Evolutionary conservation across 2,113 vertebrate genomes (phyloP).

Genomic region (Micromys minutus): DNA sequence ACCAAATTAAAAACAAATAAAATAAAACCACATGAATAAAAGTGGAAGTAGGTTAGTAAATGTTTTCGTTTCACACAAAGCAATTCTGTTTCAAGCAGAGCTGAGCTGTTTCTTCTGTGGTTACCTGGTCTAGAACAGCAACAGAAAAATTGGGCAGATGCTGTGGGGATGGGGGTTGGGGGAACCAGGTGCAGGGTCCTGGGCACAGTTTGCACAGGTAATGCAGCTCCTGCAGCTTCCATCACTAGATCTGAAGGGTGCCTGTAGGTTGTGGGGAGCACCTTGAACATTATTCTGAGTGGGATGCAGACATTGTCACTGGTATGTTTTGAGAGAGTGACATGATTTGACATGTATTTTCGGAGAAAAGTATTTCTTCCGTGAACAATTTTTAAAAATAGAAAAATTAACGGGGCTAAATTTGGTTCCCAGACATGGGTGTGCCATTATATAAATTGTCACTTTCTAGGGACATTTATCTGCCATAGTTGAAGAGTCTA

Average conservation of each 20-base stretch:
- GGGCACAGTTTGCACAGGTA: too few species aligned
- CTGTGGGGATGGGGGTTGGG: too few species aligned
- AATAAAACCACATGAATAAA: background rate
- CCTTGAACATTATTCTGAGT: background rate
- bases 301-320: background rate
- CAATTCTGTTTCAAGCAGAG: background rate
- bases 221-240: accelerated
- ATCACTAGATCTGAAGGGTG: background rate
- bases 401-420: constrained; percentile 24
- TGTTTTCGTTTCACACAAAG: background rate
- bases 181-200: background rate
- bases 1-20: background rate
- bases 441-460: background rate
- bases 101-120: background rate
- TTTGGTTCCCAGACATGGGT: background rate
- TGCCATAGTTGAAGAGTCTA: background rate
- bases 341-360: constrained; percentile 32
- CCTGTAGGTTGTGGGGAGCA: background rate
- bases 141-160: background rate
- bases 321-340: constrained; percentile 23
- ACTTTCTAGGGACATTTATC: background rate
- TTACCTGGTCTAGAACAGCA: background rate
- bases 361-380: constrained; percentile 4
- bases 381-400: constrained; percentile 45
- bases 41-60: background rate